Percentiles rank a stretch among this genome's conserved stretches.
Evolutionary conservation across 2,113 vertebrate species (phyloP).

Genomic region (Tamias sibiricus): DNA sequence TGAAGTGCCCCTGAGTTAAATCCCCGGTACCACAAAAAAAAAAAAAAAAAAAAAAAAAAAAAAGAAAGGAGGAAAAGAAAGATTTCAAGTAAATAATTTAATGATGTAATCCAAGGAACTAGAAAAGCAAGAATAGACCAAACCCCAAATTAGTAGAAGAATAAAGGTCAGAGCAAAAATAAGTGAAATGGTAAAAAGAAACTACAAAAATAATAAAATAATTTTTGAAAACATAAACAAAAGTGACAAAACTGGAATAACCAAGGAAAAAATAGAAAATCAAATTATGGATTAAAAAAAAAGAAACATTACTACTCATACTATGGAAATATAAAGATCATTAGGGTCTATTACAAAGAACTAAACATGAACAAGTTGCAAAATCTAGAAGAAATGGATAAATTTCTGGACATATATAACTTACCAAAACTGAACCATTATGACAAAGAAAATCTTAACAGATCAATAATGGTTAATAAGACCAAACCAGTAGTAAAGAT

Average conservation of each 20-base stretch:
- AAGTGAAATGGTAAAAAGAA: background rate
- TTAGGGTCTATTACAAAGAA: background rate
- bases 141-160: background rate
- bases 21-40: too few relatives aligned
- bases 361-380: background rate
- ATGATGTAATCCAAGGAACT: background rate
- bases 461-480: background rate
- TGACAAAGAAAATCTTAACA: background rate
- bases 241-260: background rate
- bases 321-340: background rate
- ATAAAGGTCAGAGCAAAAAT: background rate
- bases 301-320: background rate
- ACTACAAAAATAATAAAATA: background rate
- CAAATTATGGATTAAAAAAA: background rate
- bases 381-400: background rate
- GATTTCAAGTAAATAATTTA: background rate
- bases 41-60: too few relatives aligned
- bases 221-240: background rate
- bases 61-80: background rate
- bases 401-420: background rate
- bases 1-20: too few relatives aligned
- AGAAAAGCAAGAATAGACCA: background rate
- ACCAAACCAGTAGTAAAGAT: background rate
- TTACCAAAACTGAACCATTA: background rate
- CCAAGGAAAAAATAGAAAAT: background rate